These are phyloP conservation scores for Heliconius charithonia DNA, from an alignment of 2,888 invertebrate genomes.

Conservation along the genomic window DNA sequence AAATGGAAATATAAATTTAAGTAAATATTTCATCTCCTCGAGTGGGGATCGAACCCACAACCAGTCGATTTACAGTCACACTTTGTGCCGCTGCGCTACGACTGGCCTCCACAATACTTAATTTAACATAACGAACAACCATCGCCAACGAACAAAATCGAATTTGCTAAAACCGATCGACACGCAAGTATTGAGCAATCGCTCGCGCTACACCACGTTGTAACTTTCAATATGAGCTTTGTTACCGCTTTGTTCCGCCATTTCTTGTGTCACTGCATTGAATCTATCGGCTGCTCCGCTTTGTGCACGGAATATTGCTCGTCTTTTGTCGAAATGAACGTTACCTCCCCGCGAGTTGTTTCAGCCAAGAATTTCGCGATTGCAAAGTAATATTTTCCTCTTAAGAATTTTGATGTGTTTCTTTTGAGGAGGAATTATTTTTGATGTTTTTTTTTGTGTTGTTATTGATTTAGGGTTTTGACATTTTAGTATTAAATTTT, in stretches of 20 bases:
- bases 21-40: too few relatives aligned
- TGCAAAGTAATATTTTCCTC: constrained; percentile 83
- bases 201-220: constrained; percentile 54
- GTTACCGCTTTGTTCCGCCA: constrained; percentile 80
- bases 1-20: too few relatives aligned
- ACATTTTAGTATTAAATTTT: background rate
- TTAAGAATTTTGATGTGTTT: constrained; percentile 82
- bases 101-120: background rate
- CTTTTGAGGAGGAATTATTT: constrained; percentile 80
- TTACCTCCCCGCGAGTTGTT: constrained; percentile 82
- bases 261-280: constrained; percentile 84
- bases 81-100: too few relatives aligned
- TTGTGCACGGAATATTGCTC: constrained; percentile 83
- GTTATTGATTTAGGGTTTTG: constrained; percentile 62
- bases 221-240: constrained; percentile 82
- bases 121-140: background rate
- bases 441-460: constrained; percentile 60
- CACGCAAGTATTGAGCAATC: constrained; percentile 45
- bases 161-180: background rate
- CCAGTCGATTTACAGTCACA: too few relatives aligned
- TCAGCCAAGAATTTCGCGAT: constrained; percentile 81
- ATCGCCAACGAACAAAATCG: background rate
- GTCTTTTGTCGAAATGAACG: constrained; percentile 83
- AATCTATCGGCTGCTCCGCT: constrained; percentile 82
- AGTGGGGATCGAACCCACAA: too few relatives aligned